Evolutionary conservation across 2,113 vertebrate species (phyloP).

Genomic region (Calyptomena viridis): DNA sequence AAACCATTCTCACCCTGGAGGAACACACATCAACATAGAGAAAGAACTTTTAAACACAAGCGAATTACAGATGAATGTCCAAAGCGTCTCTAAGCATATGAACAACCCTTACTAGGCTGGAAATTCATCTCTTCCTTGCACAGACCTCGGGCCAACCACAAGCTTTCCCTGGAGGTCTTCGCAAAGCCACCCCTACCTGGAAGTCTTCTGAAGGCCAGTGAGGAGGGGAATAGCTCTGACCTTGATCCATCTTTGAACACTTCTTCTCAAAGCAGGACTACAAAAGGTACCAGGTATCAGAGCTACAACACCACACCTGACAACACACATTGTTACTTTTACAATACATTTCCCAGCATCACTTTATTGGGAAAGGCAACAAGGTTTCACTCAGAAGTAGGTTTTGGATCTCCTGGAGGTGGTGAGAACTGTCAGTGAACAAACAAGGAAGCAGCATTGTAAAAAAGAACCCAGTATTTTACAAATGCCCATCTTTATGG

Average conservation of each 20-base stretch:
- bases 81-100: neutral
- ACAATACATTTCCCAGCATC: neutral
- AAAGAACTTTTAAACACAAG: neutral
- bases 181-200: accelerated
- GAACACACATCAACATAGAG: neutral
- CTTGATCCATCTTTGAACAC: neutral
- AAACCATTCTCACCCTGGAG: neutral
- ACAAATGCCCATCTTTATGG: neutral
- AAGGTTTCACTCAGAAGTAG: neutral
- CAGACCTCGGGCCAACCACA: neutral
- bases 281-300: neutral
- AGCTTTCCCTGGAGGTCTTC: neutral
- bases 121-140: neutral
- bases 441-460: neutral
- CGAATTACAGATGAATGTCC: neutral
- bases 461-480: neutral
- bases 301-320: neutral
- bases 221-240: neutral
- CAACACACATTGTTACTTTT: neutral
- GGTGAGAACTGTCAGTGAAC: neutral
- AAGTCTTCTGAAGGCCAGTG: neutral
- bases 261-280: neutral
- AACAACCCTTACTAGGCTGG: neutral
- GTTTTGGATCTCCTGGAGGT: neutral
- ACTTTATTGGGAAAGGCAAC: neutral